These are phyloP conservation scores for Cataglyphis altisquamis DNA, from an alignment of 2,888 invertebrate species.

Conservation along the genomic window DNA sequence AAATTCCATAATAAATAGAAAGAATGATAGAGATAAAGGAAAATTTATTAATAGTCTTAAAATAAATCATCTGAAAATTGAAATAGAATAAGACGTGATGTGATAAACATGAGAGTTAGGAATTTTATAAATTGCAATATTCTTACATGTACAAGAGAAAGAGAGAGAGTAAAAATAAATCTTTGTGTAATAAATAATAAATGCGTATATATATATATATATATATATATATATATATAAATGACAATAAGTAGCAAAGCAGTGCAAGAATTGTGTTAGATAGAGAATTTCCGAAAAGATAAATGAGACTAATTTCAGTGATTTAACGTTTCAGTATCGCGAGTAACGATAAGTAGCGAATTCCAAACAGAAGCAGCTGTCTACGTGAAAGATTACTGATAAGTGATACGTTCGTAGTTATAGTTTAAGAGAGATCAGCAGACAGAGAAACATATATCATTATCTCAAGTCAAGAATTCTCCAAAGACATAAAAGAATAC, in stretches of 20 bases:
- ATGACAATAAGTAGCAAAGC: too few relatives aligned
- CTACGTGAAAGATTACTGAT: slow-evolving; percentile 2
- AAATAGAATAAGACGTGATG: neutral
- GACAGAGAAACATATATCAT: neutral
- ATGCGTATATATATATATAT: neutral
- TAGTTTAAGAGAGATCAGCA: neutral
- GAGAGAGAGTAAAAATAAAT: neutral
- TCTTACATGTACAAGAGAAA: neutral
- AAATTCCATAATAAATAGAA: neutral
- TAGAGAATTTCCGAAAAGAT: slow-evolving; percentile 3
- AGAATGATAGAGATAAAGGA: neutral
- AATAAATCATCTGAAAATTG: neutral
- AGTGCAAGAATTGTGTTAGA: neutral
- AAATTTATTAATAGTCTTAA: neutral
- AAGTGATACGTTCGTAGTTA: neutral
- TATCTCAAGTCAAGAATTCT: neutral
- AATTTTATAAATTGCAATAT: too few relatives aligned
- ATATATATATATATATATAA: too few relatives aligned
- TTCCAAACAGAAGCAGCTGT: neutral
- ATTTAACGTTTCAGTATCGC: neutral
- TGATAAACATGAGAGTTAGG: too few relatives aligned
- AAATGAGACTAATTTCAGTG: slow-evolving; percentile 2
- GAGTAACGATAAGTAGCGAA: neutral
- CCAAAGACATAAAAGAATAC: neutral
- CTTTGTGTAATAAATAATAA: neutral